phyloP scores from a whole-genome alignment of 2,888 invertebrate species.

The Cheilosia impressa region DNA sequence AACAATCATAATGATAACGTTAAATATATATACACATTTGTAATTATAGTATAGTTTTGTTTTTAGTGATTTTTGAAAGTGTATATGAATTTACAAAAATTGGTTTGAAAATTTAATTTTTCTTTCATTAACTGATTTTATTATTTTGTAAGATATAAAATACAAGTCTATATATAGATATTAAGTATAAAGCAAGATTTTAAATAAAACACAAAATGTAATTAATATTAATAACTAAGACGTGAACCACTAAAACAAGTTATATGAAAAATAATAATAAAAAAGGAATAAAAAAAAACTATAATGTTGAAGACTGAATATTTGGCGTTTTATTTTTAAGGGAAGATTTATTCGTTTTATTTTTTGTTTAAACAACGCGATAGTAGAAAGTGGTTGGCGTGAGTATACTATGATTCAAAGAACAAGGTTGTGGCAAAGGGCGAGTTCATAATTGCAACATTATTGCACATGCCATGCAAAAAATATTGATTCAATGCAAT shows the following conservation, averaged over 20 bases:
- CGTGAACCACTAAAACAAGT: slow-evolving; percentile 63
- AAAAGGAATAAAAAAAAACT: slow-evolving; percentile 44
- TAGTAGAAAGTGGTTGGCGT: no score
- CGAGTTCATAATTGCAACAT: no score
- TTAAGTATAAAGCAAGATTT: slow-evolving; percentile 8
- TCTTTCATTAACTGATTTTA: slow-evolving; percentile 46
- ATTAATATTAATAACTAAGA: slow-evolving; percentile 70
- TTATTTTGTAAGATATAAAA: slow-evolving; percentile 62
- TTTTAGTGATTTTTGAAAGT: neutral
- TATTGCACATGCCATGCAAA: no score
- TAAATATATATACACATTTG: neutral
- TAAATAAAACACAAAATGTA: slow-evolving; percentile 41
- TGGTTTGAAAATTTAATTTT: neutral
- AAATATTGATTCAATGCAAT: no score
- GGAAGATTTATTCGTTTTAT: neutral
- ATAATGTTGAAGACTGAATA: slow-evolving; percentile 73
- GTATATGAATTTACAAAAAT: neutral
- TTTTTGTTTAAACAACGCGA: no score
- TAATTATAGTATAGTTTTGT: no score
- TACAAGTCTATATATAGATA: neutral
- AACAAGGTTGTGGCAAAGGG: no score
- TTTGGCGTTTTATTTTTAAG: slow-evolving; percentile 26
- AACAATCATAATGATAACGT: neutral
- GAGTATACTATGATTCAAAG: no score
- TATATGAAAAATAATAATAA: slow-evolving; percentile 45